Conservation (phyloP, 2,113 vertebrate species). For the Xiphophorus hellerii region DNA sequence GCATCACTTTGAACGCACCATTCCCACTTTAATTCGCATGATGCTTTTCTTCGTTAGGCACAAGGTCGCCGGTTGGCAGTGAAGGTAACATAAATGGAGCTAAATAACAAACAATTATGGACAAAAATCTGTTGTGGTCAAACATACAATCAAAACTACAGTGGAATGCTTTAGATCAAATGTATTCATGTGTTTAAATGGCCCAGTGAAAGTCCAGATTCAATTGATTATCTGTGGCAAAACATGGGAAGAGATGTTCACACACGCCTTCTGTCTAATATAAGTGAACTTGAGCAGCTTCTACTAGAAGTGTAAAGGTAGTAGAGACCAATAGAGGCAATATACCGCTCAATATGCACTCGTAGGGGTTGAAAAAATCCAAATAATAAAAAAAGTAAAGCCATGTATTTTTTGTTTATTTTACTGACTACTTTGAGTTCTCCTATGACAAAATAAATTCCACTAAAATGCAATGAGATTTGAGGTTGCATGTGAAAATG, state of each 20-base stretch:
- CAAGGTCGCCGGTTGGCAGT: no score
- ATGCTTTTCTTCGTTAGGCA: no score
- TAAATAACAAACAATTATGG: no score
- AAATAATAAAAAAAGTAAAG: background rate
- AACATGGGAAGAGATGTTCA: background rate
- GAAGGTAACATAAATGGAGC: no score
- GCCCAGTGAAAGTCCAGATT: background rate
- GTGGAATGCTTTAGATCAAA: no score
- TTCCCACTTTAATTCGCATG: background rate
- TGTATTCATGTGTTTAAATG: no score
- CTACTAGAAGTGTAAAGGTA: no score
- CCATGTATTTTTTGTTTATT: background rate
- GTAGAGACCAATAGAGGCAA: no score
- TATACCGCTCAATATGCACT: no score
- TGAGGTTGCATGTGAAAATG: background rate
- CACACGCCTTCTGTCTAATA: background rate
- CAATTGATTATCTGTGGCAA: background rate
- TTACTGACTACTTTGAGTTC: background rate
- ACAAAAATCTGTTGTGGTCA: no score
- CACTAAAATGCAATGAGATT: background rate
- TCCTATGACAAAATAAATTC: background rate
- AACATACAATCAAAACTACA: no score
- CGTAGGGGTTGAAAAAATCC: background rate
- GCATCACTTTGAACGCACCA: background rate
- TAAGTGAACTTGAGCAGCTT: no score